Percentiles rank a stretch among this genome's conserved stretches.
phyloP scores from a whole-genome alignment of 2,888 invertebrate species.

The Nemotelus nigrinus region DNA sequence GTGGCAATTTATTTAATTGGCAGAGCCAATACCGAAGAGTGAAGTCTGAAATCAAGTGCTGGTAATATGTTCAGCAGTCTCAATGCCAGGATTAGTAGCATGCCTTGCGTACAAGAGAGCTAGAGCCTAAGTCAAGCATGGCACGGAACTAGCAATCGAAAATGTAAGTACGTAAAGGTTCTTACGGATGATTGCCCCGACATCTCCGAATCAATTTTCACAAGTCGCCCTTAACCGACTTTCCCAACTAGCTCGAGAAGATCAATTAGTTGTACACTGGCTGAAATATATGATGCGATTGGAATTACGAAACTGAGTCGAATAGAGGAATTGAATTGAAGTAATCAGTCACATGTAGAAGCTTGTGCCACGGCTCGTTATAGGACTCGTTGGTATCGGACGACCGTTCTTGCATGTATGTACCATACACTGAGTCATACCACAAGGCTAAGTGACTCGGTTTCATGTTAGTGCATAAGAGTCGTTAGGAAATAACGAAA shows the following conservation, averaged over 20 bases:
- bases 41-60: background rate
- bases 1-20: constrained; percentile 37
- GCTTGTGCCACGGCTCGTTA: too few species aligned
- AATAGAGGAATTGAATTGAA: too few species aligned
- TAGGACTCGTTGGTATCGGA: too few species aligned
- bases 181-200: background rate
- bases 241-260: background rate
- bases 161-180: background rate
- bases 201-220: constrained; percentile 18
- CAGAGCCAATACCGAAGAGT: constrained; percentile 4
- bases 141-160: background rate
- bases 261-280: background rate
- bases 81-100: too few species aligned
- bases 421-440: too few species aligned
- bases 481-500: background rate
- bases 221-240: constrained; percentile 19
- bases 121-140: too few species aligned
- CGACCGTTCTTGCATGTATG: too few species aligned
- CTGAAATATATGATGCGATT: background rate
- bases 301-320: too few species aligned
- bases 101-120: too few species aligned
- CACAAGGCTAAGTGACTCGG: too few species aligned
- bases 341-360: background rate
- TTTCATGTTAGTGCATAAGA: too few species aligned
- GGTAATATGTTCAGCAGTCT: too few species aligned